Evolutionary conservation across 2,888 invertebrate species (phyloP), one percentile per base, ranked within the genome.

Genomic region (Heliconius ethilla): DNA sequence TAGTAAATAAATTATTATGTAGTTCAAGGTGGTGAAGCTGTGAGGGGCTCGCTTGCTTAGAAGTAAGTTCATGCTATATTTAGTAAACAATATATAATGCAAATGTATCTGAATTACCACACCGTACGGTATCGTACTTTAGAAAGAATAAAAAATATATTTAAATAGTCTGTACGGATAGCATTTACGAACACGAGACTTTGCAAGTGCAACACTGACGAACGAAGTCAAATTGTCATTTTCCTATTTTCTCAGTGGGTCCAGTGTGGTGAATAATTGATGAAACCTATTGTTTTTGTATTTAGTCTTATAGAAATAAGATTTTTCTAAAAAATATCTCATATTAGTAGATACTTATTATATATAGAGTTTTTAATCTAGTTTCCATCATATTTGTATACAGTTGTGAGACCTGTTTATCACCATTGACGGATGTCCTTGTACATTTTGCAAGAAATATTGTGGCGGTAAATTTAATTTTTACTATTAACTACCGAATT

Each of bases 381-480:
- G 59, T 81, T 79, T 67, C 77, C 73, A 75, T 75, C 75, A 87
- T 77, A 75, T 66, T 87, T 88, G 89, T 88, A 90, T 87, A 89
- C 87, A 88, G 88, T 91, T 91, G 89, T 86, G 91, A 91, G 82
- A 91, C 92, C 93, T 93, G 93, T 93, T 93, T 94, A 93, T 90
- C 92, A 89, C 90, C 86, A 90, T 92, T 93, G 93, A 92, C 94
- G 92, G 93, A 93, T 92, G 92, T 92, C 92, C 92, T 92, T 93
- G 92, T 92, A 89, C 89, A 90, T 91, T 92, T 93, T 90, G 91
- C 91, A 90, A 92, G 88, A 90, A 87, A 85, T 87, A 84, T 84
- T 90, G 90, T 92, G 94, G 94, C 94, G 94, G 93, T 89, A 94
- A 94, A 92, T 94, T 94, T 89, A 85, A 93, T 86, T 92, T 90